These are phyloP conservation scores for Camponotus pennsylvanicus DNA, from an alignment of 1,140 invertebrate species.

Conservation along the genomic window DNA sequence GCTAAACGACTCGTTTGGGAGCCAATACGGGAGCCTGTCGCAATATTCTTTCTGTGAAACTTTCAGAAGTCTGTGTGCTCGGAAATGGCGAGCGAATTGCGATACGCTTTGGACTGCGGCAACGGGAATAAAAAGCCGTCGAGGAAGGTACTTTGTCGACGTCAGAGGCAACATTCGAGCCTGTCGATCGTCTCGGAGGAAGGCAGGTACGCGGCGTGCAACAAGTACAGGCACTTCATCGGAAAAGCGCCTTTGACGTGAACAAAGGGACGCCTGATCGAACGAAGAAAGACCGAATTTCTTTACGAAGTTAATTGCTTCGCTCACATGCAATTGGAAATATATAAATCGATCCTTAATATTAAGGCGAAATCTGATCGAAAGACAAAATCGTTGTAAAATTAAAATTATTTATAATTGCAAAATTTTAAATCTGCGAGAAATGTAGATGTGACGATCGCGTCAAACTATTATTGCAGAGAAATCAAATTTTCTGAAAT, in stretches of 20 bases:
- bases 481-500: conserved; percentile 16
- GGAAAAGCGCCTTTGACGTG: conserved; percentile 79
- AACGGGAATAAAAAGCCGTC: conserved; percentile 74
- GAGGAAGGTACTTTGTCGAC: conserved; percentile 68
- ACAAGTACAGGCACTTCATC: conserved; percentile 79
- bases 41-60: conserved; percentile 62
- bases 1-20: conserved; percentile 20
- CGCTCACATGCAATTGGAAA: conserved; percentile 15
- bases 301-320: conserved; percentile 6
- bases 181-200: conserved; percentile 79
- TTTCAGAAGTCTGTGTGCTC: conserved; percentile 89
- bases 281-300: background rate
- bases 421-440: background rate
- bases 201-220: conserved; percentile 70
- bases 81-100: conserved; percentile 90
- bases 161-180: conserved; percentile 74
- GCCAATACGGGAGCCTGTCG: conserved; percentile 18
- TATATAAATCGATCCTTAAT: background rate
- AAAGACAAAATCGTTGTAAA: background rate
- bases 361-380: background rate
- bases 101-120: conserved; percentile 89
- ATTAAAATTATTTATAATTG: background rate
- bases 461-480: background rate
- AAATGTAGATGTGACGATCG: background rate
- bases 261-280: conserved; percentile 19